These are phyloP conservation scores for Aldabrachelys gigantea DNA, from an alignment of 2,113 vertebrate species.

Conservation along the genomic window DNA sequence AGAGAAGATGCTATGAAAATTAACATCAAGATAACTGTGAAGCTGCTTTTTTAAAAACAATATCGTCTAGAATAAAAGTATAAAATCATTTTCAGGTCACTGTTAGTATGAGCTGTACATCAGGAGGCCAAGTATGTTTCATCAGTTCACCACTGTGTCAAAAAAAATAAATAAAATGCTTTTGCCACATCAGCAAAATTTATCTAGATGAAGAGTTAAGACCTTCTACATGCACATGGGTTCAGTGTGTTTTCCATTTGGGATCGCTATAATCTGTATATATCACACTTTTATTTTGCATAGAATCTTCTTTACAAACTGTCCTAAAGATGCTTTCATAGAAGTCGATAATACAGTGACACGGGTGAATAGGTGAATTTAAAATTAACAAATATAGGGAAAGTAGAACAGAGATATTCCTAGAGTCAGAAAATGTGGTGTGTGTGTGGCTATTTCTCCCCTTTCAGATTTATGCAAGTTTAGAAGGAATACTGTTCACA, in stretches of 20 bases:
- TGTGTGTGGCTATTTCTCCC: rapidly evolving
- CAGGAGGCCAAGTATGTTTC: not conserved
- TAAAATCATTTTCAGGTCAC: rapidly evolving
- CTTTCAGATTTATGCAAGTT: not conserved
- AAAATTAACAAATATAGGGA: not conserved
- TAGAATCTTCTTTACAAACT: not conserved
- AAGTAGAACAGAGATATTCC: not conserved
- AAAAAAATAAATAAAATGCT: rapidly evolving
- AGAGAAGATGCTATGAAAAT: not conserved
- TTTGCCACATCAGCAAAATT: not conserved
- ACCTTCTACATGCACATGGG: rapidly evolving
- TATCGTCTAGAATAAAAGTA: too few relatives aligned
- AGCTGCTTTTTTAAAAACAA: not conserved
- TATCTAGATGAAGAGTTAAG: rapidly evolving
- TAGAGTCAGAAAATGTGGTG: too few relatives aligned
- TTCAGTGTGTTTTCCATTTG: not conserved
- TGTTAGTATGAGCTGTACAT: rapidly evolving
- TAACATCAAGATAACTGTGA: rapidly evolving
- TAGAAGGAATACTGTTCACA: rapidly evolving
- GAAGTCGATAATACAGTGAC: not conserved
- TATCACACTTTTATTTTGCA: rapidly evolving
- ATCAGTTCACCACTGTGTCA: rapidly evolving
- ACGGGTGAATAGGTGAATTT: not conserved
- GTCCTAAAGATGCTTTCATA: not conserved
- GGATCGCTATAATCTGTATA: rapidly evolving